Evolutionary conservation across 2,113 vertebrate species (phyloP).

Genomic region (Peromyscus maniculatus): DNA sequence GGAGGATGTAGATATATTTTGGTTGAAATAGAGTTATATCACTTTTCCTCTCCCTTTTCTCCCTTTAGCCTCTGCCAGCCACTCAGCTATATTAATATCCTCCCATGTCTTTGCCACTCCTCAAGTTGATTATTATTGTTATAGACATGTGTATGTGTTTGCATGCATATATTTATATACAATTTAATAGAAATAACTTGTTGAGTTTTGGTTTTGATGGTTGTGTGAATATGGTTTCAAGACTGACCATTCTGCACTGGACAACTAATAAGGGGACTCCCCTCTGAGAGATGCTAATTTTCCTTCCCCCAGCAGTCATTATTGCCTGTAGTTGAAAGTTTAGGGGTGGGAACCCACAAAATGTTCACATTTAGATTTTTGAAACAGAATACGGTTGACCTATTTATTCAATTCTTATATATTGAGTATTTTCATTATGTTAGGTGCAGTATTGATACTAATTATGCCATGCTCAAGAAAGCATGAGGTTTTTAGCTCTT

Average conservation of each 20-base stretch:
- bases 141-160: too few species aligned
- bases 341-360: not conserved
- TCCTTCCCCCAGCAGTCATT: not conserved
- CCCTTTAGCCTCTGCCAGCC: not conserved
- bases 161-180: not conserved
- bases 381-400: not conserved
- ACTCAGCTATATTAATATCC: not conserved
- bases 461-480: slow-evolving; percentile 27
- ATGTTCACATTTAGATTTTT: not conserved
- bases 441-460: not conserved
- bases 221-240: not conserved
- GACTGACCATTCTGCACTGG: not conserved
- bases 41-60: not conserved
- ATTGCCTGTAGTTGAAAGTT: not conserved
- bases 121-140: not conserved
- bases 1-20: not conserved
- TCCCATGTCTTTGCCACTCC: not conserved
- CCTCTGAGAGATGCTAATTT: not conserved
- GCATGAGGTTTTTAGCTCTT: not conserved
- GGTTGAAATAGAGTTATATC: not conserved
- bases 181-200: not conserved
- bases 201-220: not conserved
- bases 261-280: not conserved
- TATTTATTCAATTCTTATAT: not conserved
- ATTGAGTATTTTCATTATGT: not conserved